Evolutionary conservation across 2,113 vertebrate genomes (phyloP), one percentile per base, ranked within the genome.

Genomic region (Corvus cornix): DNA sequence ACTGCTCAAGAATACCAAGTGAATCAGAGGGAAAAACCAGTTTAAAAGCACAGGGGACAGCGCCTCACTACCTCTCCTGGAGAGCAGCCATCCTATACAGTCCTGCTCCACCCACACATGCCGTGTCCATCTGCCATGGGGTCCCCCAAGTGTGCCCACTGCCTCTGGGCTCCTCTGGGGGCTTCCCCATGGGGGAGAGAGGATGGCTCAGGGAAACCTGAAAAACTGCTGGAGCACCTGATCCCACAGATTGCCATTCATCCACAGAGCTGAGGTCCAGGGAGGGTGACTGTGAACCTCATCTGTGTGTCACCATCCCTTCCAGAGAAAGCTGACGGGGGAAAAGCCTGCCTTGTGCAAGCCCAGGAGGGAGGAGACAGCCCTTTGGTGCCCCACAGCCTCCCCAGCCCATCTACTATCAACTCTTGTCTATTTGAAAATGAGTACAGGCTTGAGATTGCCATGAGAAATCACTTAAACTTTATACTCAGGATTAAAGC

Each of bases 61-160:
- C 0, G 0, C 15, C 20, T 62, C 30, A 19, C 4, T 5, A 2
- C 4, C 24, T 15, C 37, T 64, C 5, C 41, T 13, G 31, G 20
- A 20, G 26, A 39, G 11, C 16, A 67, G 52, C 16, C 11, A 6
- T 1, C 26, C 31, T 18, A 14, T 7, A 3, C 15, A 13, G 43
- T 2, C 22, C 53, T 48, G 37, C 28, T 27, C 11, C 52, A n/a
- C 22, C 44, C 39, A 7, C 2, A 1, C 19, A 0, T 0, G 0
- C 39, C 0, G 0, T 30, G n/a, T 8, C 44, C 41, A 1, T 3
- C 3, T 4, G 13, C 59, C 14, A 2, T 2, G 7, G 33, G 5
- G 4, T 21, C 2, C 24, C 39, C 30, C 44, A 28, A 4, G 16
- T 16, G 21, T 2, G 0, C 31, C 39, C 30, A 26, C 12, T 24